Evolutionary conservation across 2,113 vertebrate species (phyloP).

Genomic region (Nannobrachium achirus): DNA sequence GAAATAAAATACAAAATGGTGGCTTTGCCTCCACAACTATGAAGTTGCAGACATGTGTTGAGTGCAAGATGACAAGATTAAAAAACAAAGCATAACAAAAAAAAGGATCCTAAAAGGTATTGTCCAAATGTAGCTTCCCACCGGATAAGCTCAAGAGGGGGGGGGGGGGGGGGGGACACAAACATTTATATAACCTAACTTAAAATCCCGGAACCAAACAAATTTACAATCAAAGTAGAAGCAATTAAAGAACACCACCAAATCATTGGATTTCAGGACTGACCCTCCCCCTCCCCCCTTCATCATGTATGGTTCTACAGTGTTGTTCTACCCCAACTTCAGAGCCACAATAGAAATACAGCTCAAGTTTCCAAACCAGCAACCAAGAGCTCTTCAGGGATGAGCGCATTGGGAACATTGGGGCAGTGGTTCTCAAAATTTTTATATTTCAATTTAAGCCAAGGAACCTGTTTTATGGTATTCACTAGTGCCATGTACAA

Average conservation of each 20-base stretch:
- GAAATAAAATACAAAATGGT: slow-evolving; percentile 88
- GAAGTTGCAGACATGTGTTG: slow-evolving; percentile 1
- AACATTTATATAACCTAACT: slow-evolving; percentile 76
- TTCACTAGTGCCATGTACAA: neutral
- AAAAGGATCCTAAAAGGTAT: slow-evolving; percentile 5
- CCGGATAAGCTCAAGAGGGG: slow-evolving; percentile 41
- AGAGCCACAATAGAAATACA: slow-evolving; percentile 50
- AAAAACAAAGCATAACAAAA: neutral
- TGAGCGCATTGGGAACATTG: neutral
- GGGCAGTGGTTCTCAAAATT: neutral
- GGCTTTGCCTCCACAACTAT: slow-evolving; percentile 12
- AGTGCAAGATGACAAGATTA: slow-evolving; percentile 9
- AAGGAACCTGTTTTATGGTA: no score
- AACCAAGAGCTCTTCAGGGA: slow-evolving; percentile 12
- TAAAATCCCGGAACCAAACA: slow-evolving; percentile 68
- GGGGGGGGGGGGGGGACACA: neutral
- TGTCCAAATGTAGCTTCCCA: slow-evolving; percentile 24
- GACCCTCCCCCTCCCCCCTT: slow-evolving; percentile 68
- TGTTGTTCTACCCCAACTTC: slow-evolving; percentile 66
- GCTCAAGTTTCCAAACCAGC: slow-evolving; percentile 46
- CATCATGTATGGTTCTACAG: slow-evolving; percentile 79
- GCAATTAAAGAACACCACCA: slow-evolving; percentile 84
- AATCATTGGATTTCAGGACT: slow-evolving; percentile 80
- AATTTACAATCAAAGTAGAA: slow-evolving; percentile 79
- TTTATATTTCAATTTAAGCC: no score